These are phyloP conservation scores for Chaetophractus vellerosus DNA, from an alignment of 2,797 vertebrate genomes.

Conservation along the genomic window DNA sequence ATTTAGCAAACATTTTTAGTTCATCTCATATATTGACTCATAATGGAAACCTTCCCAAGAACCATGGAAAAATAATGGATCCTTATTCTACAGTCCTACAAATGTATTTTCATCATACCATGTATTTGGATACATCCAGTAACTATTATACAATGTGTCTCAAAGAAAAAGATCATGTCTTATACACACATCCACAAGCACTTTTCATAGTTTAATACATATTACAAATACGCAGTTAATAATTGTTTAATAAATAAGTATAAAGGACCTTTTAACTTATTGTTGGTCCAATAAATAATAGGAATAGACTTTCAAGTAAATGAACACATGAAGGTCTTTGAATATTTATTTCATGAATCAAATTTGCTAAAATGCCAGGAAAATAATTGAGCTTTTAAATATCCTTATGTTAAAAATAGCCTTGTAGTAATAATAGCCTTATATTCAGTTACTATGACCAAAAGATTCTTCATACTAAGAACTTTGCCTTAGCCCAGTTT, in stretches of 20 bases:
- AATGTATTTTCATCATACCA: background rate
- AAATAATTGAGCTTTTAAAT: background rate
- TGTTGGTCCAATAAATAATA: background rate
- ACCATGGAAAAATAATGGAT: background rate
- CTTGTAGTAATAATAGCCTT: background rate
- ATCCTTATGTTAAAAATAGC: background rate
- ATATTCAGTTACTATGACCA: background rate
- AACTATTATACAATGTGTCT: background rate
- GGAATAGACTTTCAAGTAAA: background rate
- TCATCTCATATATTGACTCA: background rate
- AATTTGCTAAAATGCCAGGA: background rate
- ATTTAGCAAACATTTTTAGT: background rate
- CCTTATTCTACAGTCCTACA: background rate
- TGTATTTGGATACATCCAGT: background rate
- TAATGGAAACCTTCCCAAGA: background rate
- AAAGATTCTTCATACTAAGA: background rate
- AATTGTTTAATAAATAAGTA: conserved; percentile 3
- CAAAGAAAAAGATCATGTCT: background rate
- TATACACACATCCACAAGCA: background rate
- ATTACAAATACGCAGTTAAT: background rate
- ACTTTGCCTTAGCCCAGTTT: background rate
- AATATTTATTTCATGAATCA: background rate
- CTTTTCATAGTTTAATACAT: background rate
- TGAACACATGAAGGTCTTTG: background rate
- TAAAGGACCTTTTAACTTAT: background rate